Evolutionary conservation across 2,797 vertebrate genomes (phyloP).

Genomic region (Kryptopterus vitreolus): DNA sequence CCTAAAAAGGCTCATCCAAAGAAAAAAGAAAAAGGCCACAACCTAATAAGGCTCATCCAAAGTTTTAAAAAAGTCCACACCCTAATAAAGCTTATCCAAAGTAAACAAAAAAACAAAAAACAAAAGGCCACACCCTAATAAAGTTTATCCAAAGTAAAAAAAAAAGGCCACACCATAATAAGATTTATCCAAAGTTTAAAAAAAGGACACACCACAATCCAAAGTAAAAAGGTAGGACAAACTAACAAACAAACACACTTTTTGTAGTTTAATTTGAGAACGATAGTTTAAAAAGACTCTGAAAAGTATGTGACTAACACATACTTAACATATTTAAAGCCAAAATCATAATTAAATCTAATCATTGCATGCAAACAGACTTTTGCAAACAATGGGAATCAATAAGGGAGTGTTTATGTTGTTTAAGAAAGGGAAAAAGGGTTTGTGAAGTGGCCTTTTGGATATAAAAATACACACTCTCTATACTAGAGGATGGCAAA

Average conservation of each 20-base stretch:
- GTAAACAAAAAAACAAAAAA: too few species aligned
- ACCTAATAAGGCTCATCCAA: too few species aligned
- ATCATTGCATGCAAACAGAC: not conserved
- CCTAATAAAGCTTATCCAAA: too few species aligned
- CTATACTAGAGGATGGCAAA: not conserved
- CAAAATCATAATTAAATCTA: not conserved
- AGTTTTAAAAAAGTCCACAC: too few species aligned
- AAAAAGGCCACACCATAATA: not conserved
- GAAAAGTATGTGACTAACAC: not conserved
- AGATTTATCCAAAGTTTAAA: too few species aligned
- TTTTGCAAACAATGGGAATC: not conserved
- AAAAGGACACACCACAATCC: too few species aligned
- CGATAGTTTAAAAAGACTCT: not conserved
- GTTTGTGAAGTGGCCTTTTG: too few species aligned
- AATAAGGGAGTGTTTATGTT: not conserved
- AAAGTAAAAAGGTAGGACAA: too few species aligned
- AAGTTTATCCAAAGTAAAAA: not conserved
- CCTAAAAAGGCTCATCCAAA: not conserved
- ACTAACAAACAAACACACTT: too few species aligned
- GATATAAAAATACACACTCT: too few species aligned
- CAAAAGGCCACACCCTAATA: not conserved
- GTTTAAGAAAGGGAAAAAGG: not conserved
- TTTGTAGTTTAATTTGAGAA: too few species aligned
- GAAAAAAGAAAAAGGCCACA: not conserved
- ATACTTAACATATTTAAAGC: not conserved